phyloP scores from a whole-genome alignment of 2,797 vertebrate species.

The Enteromius trimaculatus region DNA sequence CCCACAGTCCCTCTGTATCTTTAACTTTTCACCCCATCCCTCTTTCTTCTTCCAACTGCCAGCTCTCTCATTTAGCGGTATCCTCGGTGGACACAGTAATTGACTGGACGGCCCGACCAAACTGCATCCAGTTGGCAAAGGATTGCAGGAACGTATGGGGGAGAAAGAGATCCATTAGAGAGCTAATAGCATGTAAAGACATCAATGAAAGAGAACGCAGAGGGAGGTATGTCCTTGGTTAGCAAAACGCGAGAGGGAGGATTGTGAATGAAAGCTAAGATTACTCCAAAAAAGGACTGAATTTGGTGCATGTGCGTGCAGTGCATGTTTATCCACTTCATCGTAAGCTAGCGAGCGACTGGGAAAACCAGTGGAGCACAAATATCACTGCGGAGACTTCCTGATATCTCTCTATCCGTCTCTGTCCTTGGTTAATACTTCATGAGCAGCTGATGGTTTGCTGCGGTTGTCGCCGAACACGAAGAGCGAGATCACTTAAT shows the following conservation, averaged over 20 bases:
- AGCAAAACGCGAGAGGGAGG: neutral
- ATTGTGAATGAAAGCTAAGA: neutral
- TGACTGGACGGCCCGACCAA: neutral
- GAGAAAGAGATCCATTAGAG: conserved; percentile 17
- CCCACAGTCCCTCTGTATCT: neutral
- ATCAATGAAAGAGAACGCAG: conserved; percentile 19
- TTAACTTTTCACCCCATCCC: neutral
- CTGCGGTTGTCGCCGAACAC: neutral
- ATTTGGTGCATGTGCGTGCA: neutral
- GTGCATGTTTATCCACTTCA: neutral
- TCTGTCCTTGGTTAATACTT: neutral
- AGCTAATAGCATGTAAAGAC: conserved; percentile 21
- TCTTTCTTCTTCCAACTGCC: conserved; percentile 15
- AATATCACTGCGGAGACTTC: neutral
- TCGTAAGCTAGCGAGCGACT: neutral
- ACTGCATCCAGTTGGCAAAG: conserved; percentile 23
- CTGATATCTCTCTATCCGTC: neutral
- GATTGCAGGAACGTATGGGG: neutral
- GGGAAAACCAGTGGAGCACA: neutral
- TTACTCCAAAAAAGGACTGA: neutral
- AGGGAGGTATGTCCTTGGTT: conserved; percentile 11
- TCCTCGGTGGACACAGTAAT: conserved; percentile 21
- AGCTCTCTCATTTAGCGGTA: neutral
- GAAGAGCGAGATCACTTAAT: neutral
- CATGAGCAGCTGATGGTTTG: neutral